These are phyloP conservation scores for Apodemus agrarius DNA, from an alignment of 2,797 vertebrate species.

Conservation along the genomic window DNA sequence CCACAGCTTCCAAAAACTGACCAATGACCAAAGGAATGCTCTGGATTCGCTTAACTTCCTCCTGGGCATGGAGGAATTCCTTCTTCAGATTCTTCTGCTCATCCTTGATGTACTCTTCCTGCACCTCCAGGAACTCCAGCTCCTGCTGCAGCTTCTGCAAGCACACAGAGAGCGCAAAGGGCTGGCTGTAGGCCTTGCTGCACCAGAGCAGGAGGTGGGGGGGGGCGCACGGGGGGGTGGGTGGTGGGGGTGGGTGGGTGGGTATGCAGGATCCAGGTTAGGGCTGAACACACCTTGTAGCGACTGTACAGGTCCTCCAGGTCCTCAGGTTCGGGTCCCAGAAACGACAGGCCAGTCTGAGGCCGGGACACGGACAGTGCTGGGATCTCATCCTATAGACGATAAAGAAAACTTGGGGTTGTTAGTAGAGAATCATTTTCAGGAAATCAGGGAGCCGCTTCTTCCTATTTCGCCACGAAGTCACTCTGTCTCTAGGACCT, in stretches of 20 bases:
- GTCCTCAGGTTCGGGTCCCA: constrained; percentile 95
- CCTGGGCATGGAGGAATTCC: constrained; percentile 97
- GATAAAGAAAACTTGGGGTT: not conserved
- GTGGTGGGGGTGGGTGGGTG: too few relatives aligned
- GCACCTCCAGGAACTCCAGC: constrained; percentile 96
- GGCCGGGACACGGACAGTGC: constrained; percentile 91
- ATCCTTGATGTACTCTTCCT: constrained; percentile 98
- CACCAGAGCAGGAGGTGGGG: not conserved
- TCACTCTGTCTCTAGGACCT: not conserved
- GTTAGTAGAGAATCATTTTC: not conserved
- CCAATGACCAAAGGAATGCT: constrained; percentile 97
- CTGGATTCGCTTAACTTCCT: constrained; percentile 97
- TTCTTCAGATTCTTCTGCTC: constrained; percentile 98
- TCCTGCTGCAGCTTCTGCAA: constrained; percentile 96
- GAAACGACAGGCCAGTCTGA: constrained; percentile 93
- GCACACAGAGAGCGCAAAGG: not conserved
- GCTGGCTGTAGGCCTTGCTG: not conserved
- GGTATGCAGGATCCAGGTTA: not conserved
- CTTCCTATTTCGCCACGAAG: not conserved
- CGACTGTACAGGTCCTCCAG: constrained; percentile 96
- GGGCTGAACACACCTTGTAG: constrained; percentile 91
- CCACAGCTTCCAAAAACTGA: constrained; percentile 97
- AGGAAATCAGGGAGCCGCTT: not conserved
- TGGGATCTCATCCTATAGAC: constrained; percentile 92
- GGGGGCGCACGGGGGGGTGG: fast-evolving